These are phyloP conservation scores for Capromys pilorides DNA, from an alignment of 2,797 vertebrate genomes.

Conservation along the genomic window DNA sequence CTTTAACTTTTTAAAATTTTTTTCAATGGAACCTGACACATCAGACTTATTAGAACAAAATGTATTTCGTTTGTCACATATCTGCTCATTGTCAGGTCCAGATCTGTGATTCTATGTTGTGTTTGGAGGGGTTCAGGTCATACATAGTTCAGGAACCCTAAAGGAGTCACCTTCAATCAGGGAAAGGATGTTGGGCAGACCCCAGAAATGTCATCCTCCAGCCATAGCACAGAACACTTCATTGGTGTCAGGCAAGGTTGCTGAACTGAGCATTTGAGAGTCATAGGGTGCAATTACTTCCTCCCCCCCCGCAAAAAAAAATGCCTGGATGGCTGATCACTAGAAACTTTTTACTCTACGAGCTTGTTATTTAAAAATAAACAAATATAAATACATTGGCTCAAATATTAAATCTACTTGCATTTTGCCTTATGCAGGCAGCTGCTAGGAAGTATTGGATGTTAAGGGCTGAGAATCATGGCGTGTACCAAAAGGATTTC, in stretches of 20 bases:
- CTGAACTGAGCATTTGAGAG: conserved; percentile 74
- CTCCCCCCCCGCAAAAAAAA: conserved; percentile 83
- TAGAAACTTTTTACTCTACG: conserved; percentile 81
- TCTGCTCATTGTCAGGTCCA: background rate
- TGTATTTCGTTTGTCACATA: background rate
- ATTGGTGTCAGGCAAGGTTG: conserved; percentile 68
- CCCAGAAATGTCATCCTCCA: conserved; percentile 46
- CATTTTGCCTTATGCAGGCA: conserved; percentile 76
- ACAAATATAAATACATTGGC: conserved; percentile 37
- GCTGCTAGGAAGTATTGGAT: conserved; percentile 85
- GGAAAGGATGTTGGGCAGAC: background rate
- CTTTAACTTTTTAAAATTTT: conserved; percentile 26
- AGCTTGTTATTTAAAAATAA: conserved; percentile 29
- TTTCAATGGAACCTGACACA: background rate
- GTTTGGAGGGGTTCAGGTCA: background rate
- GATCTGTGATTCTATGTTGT: conserved; percentile 32
- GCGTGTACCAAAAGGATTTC: conserved; percentile 88
- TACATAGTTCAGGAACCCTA: background rate
- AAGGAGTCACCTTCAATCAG: background rate
- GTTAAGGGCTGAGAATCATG: conserved; percentile 84
- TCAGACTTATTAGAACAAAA: background rate
- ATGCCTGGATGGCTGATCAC: conserved; percentile 77
- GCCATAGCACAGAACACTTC: conserved; percentile 58
- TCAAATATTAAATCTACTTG: conserved; percentile 85
- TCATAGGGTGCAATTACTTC: conserved; percentile 81